A percentile compares a stretch with the other conserved stretches of the same genome.
Evolutionary conservation across 2,888 invertebrate species (phyloP).

Genomic region (Ferdinandea cuprea): DNA sequence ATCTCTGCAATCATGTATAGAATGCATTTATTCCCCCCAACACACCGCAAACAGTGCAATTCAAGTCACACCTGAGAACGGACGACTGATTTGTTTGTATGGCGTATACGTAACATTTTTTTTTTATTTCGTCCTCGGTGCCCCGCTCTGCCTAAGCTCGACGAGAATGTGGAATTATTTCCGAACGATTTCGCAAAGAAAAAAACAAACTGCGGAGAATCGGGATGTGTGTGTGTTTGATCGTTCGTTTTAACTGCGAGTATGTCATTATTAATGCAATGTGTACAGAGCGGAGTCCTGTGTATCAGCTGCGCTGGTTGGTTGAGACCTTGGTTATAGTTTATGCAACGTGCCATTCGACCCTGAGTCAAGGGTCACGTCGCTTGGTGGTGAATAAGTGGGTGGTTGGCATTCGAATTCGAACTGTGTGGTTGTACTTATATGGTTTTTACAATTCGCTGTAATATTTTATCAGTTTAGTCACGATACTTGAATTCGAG

Average conservation of each 20-base stretch:
- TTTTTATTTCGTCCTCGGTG: not conserved
- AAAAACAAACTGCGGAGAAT: not conserved
- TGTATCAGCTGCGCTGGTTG: conserved; percentile 27
- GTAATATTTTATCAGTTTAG: conserved; percentile 33
- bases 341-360: conserved; percentile 27
- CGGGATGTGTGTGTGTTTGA: not conserved
- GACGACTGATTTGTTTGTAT: conserved; percentile 54
- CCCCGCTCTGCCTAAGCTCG: not conserved
- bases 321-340: conserved; percentile 5
- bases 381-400: not conserved
- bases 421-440: not conserved
- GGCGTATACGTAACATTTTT: conserved; percentile 58
- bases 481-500: conserved; percentile 29
- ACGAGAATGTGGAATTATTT: conserved; percentile 44
- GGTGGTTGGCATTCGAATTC: not conserved
- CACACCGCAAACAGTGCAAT: conserved; percentile 11
- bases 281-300: conserved; percentile 9
- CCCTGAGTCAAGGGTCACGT: conserved; percentile 34
- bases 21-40: conserved; percentile 15
- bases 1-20: conserved; percentile 23
- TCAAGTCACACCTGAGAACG: conserved; percentile 54
- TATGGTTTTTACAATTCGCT: too few relatives aligned
- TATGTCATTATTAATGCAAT: conserved; percentile 54
- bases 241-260: conserved; percentile 23
- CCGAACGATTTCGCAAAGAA: conserved; percentile 41